Evolutionary conservation across 2,797 vertebrate species (phyloP).

Genomic region (Karalla daura): DNA sequence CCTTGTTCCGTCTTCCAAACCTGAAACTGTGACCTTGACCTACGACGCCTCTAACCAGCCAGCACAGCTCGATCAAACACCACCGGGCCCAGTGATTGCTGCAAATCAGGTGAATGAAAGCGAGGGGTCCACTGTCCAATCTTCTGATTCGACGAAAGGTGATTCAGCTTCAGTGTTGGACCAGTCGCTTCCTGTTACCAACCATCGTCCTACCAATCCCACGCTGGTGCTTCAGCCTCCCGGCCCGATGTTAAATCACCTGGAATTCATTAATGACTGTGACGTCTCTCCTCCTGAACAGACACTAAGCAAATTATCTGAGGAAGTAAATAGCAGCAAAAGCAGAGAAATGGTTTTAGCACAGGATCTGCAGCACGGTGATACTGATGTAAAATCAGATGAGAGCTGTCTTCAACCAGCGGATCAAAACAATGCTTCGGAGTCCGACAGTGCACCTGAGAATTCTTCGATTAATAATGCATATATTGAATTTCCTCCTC

Average conservation of each 20-base stretch:
- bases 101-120: conserved; percentile 9
- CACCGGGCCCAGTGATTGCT: conserved; percentile 20
- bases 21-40: conserved; percentile 35
- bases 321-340: conserved; percentile 35
- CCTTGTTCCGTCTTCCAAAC: conserved; percentile 16
- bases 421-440: conserved; percentile 17
- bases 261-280: conserved; percentile 74
- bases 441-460: conserved; percentile 2
- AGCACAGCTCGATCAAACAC: conserved; percentile 42
- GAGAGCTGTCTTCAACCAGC: conserved; percentile 12
- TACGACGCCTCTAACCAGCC: conserved; percentile 30
- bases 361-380: conserved; percentile 12
- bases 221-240: conserved; percentile 57
- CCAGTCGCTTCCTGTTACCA: conserved; percentile 40
- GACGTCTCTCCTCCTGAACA: conserved; percentile 64
- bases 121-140: conserved; percentile 6
- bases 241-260: conserved; percentile 82
- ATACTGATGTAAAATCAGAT: conserved; percentile 19
- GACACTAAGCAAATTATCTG: conserved; percentile 32
- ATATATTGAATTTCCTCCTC: conserved; percentile 29
- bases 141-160: conserved; percentile 33
- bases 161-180: conserved; percentile 50
- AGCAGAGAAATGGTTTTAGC: conserved; percentile 37
- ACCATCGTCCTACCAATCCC: conserved; percentile 49
- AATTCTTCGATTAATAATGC: conserved; percentile 9